A percentile compares a stretch with the other conserved stretches of the same genome.
Conservation (phyloP, 2,888 invertebrate genomes). For the Artemia sinica region DNA sequence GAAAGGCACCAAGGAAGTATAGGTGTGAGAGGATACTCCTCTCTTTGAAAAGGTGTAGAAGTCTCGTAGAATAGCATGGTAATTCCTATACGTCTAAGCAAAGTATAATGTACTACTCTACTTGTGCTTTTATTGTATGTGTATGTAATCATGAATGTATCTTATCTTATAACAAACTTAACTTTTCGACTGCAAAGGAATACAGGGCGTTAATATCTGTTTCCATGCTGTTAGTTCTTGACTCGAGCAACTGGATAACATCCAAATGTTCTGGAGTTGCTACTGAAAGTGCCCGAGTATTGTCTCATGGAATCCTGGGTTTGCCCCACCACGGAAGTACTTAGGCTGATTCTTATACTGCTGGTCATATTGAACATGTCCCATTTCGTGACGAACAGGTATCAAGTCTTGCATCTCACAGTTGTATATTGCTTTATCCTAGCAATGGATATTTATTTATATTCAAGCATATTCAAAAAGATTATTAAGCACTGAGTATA, state of each 20-base stretch:
- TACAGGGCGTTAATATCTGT: constrained; percentile 30
- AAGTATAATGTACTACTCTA: too few species aligned
- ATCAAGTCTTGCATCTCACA: constrained; percentile 68
- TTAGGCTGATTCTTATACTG: constrained; percentile 43
- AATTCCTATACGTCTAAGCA: too few species aligned
- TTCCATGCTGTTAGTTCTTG: constrained; percentile 37
- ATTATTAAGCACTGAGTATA: too few species aligned
- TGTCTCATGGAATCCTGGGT: constrained; percentile 42
- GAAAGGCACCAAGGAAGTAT: too few species aligned
- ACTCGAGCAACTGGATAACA: constrained; percentile 46
- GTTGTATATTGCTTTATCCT: constrained; percentile 76
- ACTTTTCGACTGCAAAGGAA: constrained; percentile 43
- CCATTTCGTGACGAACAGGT: constrained; percentile 49
- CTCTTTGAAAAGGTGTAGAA: too few species aligned
- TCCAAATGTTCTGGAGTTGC: constrained; percentile 33
- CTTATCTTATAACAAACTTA: constrained; percentile 20
- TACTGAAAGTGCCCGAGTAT: constrained; percentile 31
- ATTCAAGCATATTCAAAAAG: too few species aligned
- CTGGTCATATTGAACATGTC: constrained; percentile 49
- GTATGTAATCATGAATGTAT: too few species aligned
- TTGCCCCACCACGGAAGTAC: constrained; percentile 46
- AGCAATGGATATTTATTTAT: constrained; percentile 28
- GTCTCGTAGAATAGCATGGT: too few species aligned
- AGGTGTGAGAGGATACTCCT: too few species aligned
- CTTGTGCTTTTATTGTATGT: too few species aligned